Percentiles rank a stretch among this genome's conserved stretches.
Evolutionary conservation across 2,797 vertebrate genomes (phyloP).

Genomic region (Siniperca obscura): DNA sequence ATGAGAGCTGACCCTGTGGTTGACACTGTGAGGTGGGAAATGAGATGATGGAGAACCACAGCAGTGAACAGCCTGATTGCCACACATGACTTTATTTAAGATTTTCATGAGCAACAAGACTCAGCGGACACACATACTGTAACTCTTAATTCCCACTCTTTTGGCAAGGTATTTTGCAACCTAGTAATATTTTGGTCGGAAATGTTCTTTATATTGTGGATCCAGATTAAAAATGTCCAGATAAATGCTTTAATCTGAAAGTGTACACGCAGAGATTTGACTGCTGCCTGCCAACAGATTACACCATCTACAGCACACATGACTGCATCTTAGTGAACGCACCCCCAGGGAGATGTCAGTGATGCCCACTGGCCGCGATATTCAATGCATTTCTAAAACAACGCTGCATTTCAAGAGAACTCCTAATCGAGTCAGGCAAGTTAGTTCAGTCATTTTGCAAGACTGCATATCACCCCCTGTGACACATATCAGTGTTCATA

Average conservation of each 20-base stretch:
- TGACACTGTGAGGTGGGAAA: constrained; percentile 55
- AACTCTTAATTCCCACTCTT: too few species aligned
- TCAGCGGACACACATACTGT: background rate
- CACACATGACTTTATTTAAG: constrained; percentile 30
- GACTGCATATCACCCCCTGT: constrained; percentile 31
- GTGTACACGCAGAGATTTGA: background rate
- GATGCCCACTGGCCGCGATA: constrained; percentile 45
- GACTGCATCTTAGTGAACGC: constrained; percentile 12
- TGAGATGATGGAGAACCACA: constrained; percentile 38
- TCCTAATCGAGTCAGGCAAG: constrained; percentile 62
- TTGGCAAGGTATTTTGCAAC: too few species aligned
- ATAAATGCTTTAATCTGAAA: background rate
- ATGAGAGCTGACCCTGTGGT: constrained; percentile 45
- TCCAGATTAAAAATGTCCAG: background rate
- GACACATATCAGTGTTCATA: constrained; percentile 62
- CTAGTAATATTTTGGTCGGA: too few species aligned
- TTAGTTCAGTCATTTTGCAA: constrained; percentile 51
- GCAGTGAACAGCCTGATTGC: constrained; percentile 3
- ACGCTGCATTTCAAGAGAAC: constrained; percentile 41
- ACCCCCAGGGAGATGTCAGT: constrained; percentile 20
- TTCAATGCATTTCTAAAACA: constrained; percentile 30
- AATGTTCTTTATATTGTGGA: background rate
- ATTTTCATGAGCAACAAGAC: background rate
- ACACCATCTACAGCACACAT: constrained; percentile 13
- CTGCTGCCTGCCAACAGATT: constrained; percentile 14